phyloP scores from a whole-genome alignment of 2,113 vertebrate genomes.

The Phyllostomus hastatus region DNA sequence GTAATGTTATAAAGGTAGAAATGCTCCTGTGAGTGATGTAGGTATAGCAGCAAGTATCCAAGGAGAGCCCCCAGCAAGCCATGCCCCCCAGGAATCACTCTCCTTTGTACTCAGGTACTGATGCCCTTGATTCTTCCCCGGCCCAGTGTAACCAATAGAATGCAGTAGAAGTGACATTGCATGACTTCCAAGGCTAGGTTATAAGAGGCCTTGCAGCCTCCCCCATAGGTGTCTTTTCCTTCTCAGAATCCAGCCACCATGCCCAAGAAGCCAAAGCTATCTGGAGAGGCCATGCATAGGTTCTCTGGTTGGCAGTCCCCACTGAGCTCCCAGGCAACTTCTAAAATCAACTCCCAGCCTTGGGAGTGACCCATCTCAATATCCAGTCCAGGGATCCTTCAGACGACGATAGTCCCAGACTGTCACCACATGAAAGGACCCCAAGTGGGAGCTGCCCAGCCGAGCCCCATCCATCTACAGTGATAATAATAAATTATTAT shows the following conservation, averaged over 20 bases:
- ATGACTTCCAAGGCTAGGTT: neutral
- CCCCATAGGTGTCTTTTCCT: neutral
- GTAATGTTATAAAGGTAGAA: neutral
- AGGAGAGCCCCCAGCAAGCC: neutral
- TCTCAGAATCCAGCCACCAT: neutral
- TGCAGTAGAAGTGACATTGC: neutral
- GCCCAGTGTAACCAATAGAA: neutral
- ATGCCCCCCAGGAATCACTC: neutral
- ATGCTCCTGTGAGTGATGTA: neutral
- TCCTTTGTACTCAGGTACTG: too few species aligned
- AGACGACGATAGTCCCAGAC: neutral
- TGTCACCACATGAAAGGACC: neutral
- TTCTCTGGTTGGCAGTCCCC: neutral
- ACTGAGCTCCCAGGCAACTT: neutral
- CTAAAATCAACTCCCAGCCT: neutral
- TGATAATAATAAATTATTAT: neutral
- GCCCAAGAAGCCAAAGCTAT: neutral
- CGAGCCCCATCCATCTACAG: neutral
- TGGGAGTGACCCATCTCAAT: neutral
- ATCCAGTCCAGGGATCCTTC: neutral
- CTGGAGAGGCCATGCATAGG: neutral
- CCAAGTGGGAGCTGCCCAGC: neutral
- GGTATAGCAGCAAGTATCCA: neutral
- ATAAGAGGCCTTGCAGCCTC: neutral
- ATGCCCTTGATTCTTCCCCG: neutral